Conservation (phyloP, 2,888 invertebrate species). For the Anagyrus pseudococci region DNA sequence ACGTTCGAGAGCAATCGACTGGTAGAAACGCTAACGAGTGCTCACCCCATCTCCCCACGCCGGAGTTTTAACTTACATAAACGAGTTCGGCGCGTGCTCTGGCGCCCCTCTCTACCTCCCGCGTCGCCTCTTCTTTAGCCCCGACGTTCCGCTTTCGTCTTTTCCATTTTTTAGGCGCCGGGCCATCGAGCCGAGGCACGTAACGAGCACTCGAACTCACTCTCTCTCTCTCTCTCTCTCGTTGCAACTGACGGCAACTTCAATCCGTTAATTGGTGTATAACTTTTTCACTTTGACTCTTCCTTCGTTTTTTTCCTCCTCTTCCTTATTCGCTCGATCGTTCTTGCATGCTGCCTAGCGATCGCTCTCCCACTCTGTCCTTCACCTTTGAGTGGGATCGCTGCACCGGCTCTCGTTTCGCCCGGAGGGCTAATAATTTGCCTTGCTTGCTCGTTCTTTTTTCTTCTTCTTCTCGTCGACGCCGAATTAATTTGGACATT, state of each 20-base stretch:
- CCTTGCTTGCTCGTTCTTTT: no score
- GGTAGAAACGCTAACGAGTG: constrained; percentile 44
- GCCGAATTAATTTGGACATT: no score
- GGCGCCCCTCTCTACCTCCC: no score
- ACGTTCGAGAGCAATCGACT: constrained; percentile 39
- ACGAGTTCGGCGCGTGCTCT: constrained; percentile 23
- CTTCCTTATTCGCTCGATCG: no score
- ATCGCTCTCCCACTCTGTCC: no score
- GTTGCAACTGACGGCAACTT: constrained; percentile 55
- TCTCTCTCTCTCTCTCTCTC: no score
- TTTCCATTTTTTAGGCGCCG: constrained; percentile 9
- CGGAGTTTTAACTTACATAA: constrained; percentile 42
- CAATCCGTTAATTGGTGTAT: constrained; percentile 56
- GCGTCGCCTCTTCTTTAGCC: no score
- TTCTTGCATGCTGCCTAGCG: no score
- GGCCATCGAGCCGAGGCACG: constrained; percentile 34
- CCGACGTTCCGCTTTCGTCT: not conserved
- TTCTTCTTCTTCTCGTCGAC: no score
- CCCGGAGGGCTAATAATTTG: constrained; percentile 7
- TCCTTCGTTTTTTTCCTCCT: not conserved
- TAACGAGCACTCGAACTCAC: constrained; percentile 49
- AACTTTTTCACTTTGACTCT: constrained; percentile 47
- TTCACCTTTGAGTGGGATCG: no score
- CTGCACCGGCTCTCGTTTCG: no score
- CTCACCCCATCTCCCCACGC: no score